Evolutionary conservation across 2,797 vertebrate species (phyloP), one percentile per base, ranked within the genome.

Genomic region (Cyclura pinguis): DNA sequence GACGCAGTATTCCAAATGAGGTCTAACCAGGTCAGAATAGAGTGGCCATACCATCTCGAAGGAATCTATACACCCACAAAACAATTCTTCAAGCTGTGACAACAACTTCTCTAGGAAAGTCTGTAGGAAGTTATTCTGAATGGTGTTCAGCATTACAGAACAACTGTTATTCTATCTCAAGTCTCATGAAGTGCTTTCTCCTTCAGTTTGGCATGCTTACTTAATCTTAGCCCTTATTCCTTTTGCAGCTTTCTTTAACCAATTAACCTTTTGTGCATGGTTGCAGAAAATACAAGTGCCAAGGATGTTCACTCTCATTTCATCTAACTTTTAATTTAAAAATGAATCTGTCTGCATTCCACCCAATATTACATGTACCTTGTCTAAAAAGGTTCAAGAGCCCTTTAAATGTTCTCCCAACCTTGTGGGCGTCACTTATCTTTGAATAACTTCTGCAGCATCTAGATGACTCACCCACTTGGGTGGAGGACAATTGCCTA

Each of bases 381-480:
- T n/a, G 50, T 86, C 35, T 77, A n/a, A 76, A 86, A 14, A n/a
- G 50, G 18, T 42, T 76, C 52, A 76, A 38, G 73, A 64, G 72
- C 47, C 1, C 22, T 64, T 89, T 62, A 76, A 10, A 64, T 35
- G 32, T 84, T 89, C 59, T 67, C 77, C 47, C 32, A 32, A 14
- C 24, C 62, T 69, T 72, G 52, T 83, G 80, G 29, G 67, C 24
- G 12, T 50, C 35, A n/a, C 55, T 88, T 81, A 76, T 67, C 57
- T 83, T 24, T 81, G 35, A 88, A 24, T 35, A 80, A 24, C 22
- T 42, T 7, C 52, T 76, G 52, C 22, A 88, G 62, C 18, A 64
- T 84, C 32, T 20, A 57, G 24, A 88, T 88, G 62, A 88, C 77
- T 69, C 50, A 52, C 7, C 38, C 42, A 67, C 78, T 80, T 88